Evolutionary conservation across 1,140 invertebrate species (phyloP), one percentile per base, ranked within the genome.

Genomic region (Berghia stephanieae): DNA sequence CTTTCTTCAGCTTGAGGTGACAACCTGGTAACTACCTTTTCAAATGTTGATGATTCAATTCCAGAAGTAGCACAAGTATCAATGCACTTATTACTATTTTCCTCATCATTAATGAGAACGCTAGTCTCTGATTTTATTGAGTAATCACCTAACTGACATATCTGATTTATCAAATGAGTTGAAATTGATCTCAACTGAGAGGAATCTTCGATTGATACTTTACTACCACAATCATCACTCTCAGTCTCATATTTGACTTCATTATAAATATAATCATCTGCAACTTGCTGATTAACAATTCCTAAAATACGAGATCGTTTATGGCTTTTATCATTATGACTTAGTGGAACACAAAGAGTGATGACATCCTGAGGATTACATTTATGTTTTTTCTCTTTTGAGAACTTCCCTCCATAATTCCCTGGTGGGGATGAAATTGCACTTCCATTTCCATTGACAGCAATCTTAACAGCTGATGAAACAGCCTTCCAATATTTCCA

Each of bases 391-490:
- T 24, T 68, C 2, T 68, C 74, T 31, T 18, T 63, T 16, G 36
- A 46, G 24, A 40, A 42, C 34, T 44, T 75, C 18, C 18, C 49
- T n/a, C n/a, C n/a, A n/a, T n/a, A n/a, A n/a, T n/a, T n/a, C n/a
- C n/a, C n/a, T n/a, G n/a, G n/a, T n/a, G n/a, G n/a, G n/a, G n/a
- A n/a, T n/a, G n/a, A n/a, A n/a, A n/a, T n/a, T n/a, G n/a, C n/a
- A n/a, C n/a, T n/a, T 6, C 74, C 74, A 31, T 66, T 67, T 10
- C 74, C 74, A 76, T 68, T 67, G 31, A 76, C 60, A 49, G 74
- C 74, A 67, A 76, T 76, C 68, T 76, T 76, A 10, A 76, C 74
- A 68, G 74, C 74, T 24, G 74, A 66, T 18, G 74, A 76, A 49
- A 76, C 27, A 4, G 74, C 68, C 52, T 76, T 76, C 74, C 74